Evolutionary conservation across 1,140 invertebrate species (phyloP).

Genomic region (Gonioctena quinquepunctata): DNA sequence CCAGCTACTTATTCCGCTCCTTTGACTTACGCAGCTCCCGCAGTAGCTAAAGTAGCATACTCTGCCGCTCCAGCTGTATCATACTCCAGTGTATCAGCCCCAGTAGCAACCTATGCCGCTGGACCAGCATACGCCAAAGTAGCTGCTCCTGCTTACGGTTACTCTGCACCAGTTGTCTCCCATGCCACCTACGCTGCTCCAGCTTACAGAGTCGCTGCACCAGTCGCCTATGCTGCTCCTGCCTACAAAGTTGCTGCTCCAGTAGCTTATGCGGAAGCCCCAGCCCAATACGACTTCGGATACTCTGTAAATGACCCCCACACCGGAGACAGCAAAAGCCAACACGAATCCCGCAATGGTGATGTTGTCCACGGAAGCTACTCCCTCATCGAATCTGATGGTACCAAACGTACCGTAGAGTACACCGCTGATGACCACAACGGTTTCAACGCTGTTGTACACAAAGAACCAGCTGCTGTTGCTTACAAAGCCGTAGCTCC

Average conservation of each 20-base stretch:
- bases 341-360: constrained; percentile 61
- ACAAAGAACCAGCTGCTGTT: constrained; percentile 38
- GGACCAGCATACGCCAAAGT: too few species aligned
- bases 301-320: constrained; percentile 57
- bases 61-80: constrained; percentile 55
- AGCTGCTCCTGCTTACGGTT: constrained; percentile 10
- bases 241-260: constrained; percentile 31
- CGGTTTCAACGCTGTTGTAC: constrained; percentile 59
- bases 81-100: constrained; percentile 3
- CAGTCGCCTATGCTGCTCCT: constrained; percentile 43
- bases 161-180: constrained; percentile 11
- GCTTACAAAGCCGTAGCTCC: neutral
- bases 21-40: constrained; percentile 27
- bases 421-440: constrained; percentile 65
- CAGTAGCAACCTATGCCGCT: constrained; percentile 9
- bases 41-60: constrained; percentile 19
- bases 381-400: constrained; percentile 67
- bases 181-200: constrained; percentile 18
- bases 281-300: constrained; percentile 57
- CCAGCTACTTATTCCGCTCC: constrained; percentile 49
- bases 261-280: constrained; percentile 23
- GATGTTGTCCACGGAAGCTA: constrained; percentile 70
- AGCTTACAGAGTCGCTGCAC: neutral
- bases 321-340: constrained; percentile 56
- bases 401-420: constrained; percentile 66